Evolutionary conservation across 2,113 vertebrate species (phyloP).

Genomic region (Macrotus californicus): DNA sequence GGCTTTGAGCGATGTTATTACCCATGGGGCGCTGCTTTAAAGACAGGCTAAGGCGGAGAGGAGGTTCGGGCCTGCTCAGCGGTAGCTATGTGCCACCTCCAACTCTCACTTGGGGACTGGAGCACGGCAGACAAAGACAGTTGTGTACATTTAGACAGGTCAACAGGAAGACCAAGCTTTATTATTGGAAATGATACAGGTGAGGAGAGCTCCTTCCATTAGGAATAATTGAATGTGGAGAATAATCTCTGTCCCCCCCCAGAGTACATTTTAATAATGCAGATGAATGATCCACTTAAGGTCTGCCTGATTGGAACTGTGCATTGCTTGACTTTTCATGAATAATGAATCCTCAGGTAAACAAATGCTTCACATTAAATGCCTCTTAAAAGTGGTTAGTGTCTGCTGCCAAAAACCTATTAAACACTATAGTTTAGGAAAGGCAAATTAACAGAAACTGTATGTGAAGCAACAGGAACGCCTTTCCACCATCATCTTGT

Average conservation of each 20-base stretch:
- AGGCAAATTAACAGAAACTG: not conserved
- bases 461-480: not conserved
- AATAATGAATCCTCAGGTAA: conserved; percentile 70
- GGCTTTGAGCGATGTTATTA: not conserved
- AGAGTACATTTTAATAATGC: conserved; percentile 72
- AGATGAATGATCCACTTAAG: conserved; percentile 71
- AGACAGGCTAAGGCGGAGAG: not conserved
- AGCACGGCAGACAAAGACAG: not conserved
- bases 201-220: not conserved
- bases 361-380: conserved; percentile 67
- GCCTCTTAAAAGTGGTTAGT: conserved; percentile 40
- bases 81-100: not conserved
- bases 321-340: conserved; percentile 50
- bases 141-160: conserved; percentile 61
- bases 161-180: conserved; percentile 52
- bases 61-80: not conserved
- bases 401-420: conserved; percentile 41
- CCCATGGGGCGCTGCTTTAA: not conserved
- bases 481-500: not conserved
- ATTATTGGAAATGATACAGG: not conserved
- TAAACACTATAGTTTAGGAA: not conserved
- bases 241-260: conserved; percentile 65
- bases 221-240: conserved; percentile 59
- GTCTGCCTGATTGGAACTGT: conserved; percentile 51
- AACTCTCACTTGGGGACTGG: not conserved